Conservation (phyloP, 2,888 invertebrate species). For the Apantesis nais region DNA sequence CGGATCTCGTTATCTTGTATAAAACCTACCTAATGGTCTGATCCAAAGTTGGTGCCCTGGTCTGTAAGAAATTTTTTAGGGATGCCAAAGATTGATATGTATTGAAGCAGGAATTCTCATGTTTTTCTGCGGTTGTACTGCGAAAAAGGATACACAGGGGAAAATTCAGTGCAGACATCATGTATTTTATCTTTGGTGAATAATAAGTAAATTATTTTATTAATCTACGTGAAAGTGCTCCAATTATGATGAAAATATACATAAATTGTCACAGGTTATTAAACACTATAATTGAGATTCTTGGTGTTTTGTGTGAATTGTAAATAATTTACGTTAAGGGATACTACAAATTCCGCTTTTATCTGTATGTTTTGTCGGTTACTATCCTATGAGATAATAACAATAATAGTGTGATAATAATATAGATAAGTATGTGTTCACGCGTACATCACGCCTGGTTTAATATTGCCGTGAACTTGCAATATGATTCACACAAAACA, state of each 20-base stretch:
- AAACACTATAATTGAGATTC: not conserved
- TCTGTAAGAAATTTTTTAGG: too few species aligned
- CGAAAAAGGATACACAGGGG: too few species aligned
- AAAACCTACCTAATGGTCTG: too few species aligned
- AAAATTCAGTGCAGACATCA: too few species aligned
- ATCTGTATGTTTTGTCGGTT: conserved; percentile 28
- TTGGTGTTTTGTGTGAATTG: not conserved
- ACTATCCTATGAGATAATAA: conserved; percentile 38
- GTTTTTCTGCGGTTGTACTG: too few species aligned
- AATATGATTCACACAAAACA: conserved; percentile 51
- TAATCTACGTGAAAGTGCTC: not conserved
- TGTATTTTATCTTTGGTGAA: too few species aligned
- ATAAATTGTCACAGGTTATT: not conserved
- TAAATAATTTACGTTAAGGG: conserved; percentile 7
- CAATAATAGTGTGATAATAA: conserved; percentile 33
- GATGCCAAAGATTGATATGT: too few species aligned
- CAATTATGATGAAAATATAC: not conserved
- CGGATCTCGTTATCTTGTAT: too few species aligned
- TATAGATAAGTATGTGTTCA: conserved; percentile 28
- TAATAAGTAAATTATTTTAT: not conserved
- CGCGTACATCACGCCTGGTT: conserved; percentile 42
- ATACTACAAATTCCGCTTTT: conserved; percentile 25
- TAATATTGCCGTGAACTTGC: conserved; percentile 64
- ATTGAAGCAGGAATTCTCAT: too few species aligned
- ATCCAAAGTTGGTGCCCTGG: too few species aligned